Evolutionary conservation across 2,888 invertebrate genomes (phyloP).

Genomic region (Calliphora vomitoria): DNA sequence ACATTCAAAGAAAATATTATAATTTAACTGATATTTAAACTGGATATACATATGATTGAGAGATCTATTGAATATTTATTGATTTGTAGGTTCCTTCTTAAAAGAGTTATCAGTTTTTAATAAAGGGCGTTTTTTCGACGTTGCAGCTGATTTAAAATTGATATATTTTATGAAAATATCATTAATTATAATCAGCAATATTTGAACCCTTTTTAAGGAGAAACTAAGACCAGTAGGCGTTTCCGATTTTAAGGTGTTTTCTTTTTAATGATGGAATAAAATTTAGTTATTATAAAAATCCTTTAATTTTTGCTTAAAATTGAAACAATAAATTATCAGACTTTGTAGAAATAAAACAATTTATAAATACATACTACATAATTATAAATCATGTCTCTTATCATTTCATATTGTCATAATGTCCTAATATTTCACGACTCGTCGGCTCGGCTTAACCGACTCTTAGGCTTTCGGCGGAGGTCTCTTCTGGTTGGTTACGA

Average conservation of each 20-base stretch:
- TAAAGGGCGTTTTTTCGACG: slow-evolving; percentile 6
- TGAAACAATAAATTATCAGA: background rate
- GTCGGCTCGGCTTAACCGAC: no score
- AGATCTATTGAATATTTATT: slow-evolving; percentile 30
- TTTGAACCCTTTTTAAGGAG: background rate
- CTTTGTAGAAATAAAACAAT: background rate
- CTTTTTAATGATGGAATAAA: slow-evolving; percentile 6
- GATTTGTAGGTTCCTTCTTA: slow-evolving; percentile 11
- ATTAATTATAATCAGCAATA: slow-evolving; percentile 32
- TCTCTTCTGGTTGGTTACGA: no score
- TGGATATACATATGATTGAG: slow-evolving; percentile 44
- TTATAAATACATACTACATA: no score
- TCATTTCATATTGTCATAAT: no score
- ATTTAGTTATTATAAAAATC: slow-evolving; percentile 31
- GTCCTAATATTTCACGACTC: no score
- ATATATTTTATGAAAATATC: slow-evolving; percentile 29
- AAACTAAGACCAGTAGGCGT: background rate
- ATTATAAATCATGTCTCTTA: no score
- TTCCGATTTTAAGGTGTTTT: slow-evolving; percentile 36
- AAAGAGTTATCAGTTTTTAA: slow-evolving; percentile 40
- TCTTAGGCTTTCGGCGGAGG: no score
- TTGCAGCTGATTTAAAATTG: slow-evolving; percentile 23
- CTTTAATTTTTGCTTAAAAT: background rate
- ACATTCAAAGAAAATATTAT: background rate
- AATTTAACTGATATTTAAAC: background rate